Evolutionary conservation across 2,113 vertebrate species (phyloP), one percentile per base, ranked within the genome.

Genomic region (Eretmochelys imbricata): DNA sequence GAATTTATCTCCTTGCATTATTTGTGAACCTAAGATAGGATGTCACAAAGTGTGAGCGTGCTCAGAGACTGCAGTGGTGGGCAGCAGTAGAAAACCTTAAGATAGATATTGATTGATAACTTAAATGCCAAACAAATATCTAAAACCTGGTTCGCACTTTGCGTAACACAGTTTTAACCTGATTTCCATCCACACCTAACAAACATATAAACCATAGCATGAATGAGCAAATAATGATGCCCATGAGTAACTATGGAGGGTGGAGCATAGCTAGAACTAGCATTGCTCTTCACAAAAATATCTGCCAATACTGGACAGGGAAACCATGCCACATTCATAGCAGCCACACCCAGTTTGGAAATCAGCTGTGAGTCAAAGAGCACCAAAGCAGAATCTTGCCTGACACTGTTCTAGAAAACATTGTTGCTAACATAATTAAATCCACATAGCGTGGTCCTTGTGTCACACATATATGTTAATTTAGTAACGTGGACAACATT

Each of bases 241-340:
- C 62, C 48, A 50, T 14, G 35, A 42, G 65, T 57, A 84, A 54
- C 25, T 38, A 8, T 65, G 10, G 82, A 5, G 3, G 80, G 80
- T 89, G 42, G 12, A 85, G 31, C 22, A 42, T 38, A 87, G 5
- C 17, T 57, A 81, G 3, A 31, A 10, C 13, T 80, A 83, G 54
- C 20, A n/a, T 10, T 16, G 38, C n/a, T 51, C 6, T 4, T 82
- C 59, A 14, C 31, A 72, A 54, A 89, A 79, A 35, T 81, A 29
- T 46, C n/a, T 79, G 10, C 0, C 6, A 6, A 4, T 8, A 2
- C 1, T 4, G 3, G 3, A 2, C 5, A 53, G 79, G 75, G 10
- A 10, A 11, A 90, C 49, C 9, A 87, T 90, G 6, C 8, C 75
- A 38, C 17, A 57, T 72, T 72, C 17, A 38, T 8, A 72, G 65